Conservation (phyloP, 2,797 vertebrate species). For the Cossypha polioptera region DNA sequence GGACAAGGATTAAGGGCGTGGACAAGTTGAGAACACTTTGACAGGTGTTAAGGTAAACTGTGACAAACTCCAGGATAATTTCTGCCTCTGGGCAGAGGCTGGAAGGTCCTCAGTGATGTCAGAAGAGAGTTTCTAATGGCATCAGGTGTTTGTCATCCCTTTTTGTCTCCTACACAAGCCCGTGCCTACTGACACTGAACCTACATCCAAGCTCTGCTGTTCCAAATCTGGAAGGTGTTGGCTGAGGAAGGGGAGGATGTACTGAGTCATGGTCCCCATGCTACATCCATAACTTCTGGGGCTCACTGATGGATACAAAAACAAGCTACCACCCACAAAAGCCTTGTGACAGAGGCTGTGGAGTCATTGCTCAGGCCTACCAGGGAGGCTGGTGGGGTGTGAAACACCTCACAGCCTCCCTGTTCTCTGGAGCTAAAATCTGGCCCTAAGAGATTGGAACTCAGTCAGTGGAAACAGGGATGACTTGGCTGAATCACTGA, state of each 20-base stretch:
- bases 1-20: neutral
- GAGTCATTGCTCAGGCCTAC: neutral
- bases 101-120: neutral
- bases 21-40: neutral
- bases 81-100: neutral
- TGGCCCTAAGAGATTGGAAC: neutral
- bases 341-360: neutral
- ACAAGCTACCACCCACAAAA: constrained; percentile 9
- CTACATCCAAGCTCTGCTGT: neutral
- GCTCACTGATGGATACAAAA: neutral
- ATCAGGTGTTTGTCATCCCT: neutral
- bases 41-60: neutral
- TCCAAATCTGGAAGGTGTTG: constrained; percentile 59
- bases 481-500: neutral
- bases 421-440: neutral
- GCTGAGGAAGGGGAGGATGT: constrained; percentile 7
- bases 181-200: neutral
- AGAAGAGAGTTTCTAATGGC: neutral
- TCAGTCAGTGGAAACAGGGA: neutral
- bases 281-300: neutral
- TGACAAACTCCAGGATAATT: neutral
- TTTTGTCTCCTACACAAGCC: constrained; percentile 22
- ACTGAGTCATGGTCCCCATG: constrained; percentile 7
- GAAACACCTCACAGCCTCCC: neutral
- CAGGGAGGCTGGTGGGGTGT: neutral